Percentiles rank a stretch among this genome's conserved stretches.
Evolutionary conservation across 2,113 vertebrate species (phyloP).

Genomic region (Nerophis lumbriciformis): DNA sequence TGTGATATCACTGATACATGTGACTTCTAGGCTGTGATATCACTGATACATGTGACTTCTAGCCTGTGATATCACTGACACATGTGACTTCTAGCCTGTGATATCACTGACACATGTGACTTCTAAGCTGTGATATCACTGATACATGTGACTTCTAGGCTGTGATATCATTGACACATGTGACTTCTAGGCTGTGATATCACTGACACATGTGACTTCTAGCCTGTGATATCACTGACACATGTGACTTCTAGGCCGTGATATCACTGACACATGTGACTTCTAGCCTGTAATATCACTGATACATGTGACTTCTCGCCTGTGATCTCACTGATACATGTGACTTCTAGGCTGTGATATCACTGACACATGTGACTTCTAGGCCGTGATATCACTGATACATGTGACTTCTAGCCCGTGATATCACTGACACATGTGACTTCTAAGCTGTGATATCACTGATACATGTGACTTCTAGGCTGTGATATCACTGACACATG

Average conservation of each 20-base stretch:
- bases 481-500: conserved; percentile 12
- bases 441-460: conserved; percentile 11
- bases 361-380: conserved; percentile 8
- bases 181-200: conserved; percentile 16
- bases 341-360: conserved; percentile 15
- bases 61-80: conserved; percentile 9
- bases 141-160: conserved; percentile 14
- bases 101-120: conserved; percentile 19
- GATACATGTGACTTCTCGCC: conserved; percentile 14
- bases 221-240: conserved; percentile 11
- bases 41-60: conserved; percentile 13
- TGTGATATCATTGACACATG: conserved; percentile 12
- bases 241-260: conserved; percentile 9
- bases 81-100: conserved; percentile 9
- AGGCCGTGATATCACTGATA: too few species aligned
- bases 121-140: conserved; percentile 11
- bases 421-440: conserved; percentile 19
- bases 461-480: conserved; percentile 14
- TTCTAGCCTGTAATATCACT: conserved; percentile 12
- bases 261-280: conserved; percentile 19
- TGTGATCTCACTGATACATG: conserved; percentile 11
- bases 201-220: conserved; percentile 13
- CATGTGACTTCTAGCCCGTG: neutral
- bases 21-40: conserved; percentile 15
- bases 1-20: conserved; percentile 11